Evolutionary conservation across 2,797 vertebrate species (phyloP).

Genomic region (Synanceia verrucosa): DNA sequence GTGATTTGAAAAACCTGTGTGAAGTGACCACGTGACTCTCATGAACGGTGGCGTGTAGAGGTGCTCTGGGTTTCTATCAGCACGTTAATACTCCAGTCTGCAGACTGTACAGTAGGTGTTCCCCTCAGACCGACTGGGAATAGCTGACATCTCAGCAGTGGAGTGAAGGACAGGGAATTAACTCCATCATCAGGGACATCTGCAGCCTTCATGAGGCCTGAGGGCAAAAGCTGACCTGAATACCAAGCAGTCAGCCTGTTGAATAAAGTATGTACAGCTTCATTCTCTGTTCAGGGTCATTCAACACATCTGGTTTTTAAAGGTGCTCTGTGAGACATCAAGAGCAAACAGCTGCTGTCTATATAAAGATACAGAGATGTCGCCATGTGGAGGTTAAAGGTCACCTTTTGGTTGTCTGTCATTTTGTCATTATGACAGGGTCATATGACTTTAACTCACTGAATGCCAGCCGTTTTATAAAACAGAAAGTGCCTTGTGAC

Average conservation of each 20-base stretch:
- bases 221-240: constrained; percentile 28
- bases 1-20: neutral
- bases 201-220: constrained; percentile 18
- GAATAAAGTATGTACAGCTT: neutral
- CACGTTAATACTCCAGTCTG: constrained; percentile 37
- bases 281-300: neutral
- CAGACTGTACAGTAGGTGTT: constrained; percentile 28
- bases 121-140: constrained; percentile 9
- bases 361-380: too few species aligned
- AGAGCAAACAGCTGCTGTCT: too few species aligned
- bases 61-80: constrained; percentile 18
- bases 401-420: too few species aligned
- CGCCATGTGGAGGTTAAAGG: too few species aligned
- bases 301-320: neutral
- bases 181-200: constrained; percentile 32
- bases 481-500: too few species aligned
- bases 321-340: neutral
- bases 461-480: too few species aligned
- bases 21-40: neutral
- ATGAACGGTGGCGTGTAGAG: neutral
- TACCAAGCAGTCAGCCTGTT: constrained; percentile 35
- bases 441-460: too few species aligned
- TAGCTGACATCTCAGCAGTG: constrained; percentile 30
- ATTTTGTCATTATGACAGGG: too few species aligned
- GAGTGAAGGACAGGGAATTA: constrained; percentile 47